Conservation (phyloP, 2,888 invertebrate genomes). For the Eupithecia tripunctaria region DNA sequence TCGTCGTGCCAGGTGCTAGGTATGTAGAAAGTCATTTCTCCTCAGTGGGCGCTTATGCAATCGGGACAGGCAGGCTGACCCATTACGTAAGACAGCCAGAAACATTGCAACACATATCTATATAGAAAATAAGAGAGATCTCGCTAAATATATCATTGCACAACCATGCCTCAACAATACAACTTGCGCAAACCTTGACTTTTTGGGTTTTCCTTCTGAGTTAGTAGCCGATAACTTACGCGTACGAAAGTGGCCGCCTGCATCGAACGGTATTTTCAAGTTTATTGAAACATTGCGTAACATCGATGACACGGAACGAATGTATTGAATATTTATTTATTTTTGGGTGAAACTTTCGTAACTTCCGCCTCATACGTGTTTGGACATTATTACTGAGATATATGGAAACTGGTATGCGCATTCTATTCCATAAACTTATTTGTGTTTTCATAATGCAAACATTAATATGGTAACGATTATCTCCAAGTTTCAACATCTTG, state of each 20-base stretch:
- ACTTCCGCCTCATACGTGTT: constrained; percentile 60
- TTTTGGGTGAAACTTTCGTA: constrained; percentile 60
- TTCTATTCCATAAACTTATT: not conserved
- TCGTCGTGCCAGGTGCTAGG: constrained; percentile 50
- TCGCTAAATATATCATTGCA: constrained; percentile 75
- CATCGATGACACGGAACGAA: constrained; percentile 50
- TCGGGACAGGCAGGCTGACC: constrained; percentile 69
- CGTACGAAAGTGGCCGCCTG: not conserved
- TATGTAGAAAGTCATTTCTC: constrained; percentile 78
- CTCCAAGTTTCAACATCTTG: not conserved
- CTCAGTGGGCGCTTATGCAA: constrained; percentile 68
- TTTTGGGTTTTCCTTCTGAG: constrained; percentile 61
- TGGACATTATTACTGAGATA: constrained; percentile 55
- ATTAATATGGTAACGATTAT: not conserved
- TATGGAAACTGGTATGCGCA: constrained; percentile 39
- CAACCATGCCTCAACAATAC: constrained; percentile 64
- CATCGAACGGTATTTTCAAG: constrained; percentile 33
- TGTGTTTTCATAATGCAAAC: not conserved
- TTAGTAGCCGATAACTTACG: constrained; percentile 18
- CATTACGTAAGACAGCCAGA: constrained; percentile 74
- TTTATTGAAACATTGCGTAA: constrained; percentile 41
- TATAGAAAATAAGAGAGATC: constrained; percentile 75
- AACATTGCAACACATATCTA: constrained; percentile 70
- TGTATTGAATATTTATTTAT: constrained; percentile 70
- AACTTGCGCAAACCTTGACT: constrained; percentile 75